phyloP scores from a whole-genome alignment of 1,140 invertebrate species.

The Acromyrmex heyeri region DNA sequence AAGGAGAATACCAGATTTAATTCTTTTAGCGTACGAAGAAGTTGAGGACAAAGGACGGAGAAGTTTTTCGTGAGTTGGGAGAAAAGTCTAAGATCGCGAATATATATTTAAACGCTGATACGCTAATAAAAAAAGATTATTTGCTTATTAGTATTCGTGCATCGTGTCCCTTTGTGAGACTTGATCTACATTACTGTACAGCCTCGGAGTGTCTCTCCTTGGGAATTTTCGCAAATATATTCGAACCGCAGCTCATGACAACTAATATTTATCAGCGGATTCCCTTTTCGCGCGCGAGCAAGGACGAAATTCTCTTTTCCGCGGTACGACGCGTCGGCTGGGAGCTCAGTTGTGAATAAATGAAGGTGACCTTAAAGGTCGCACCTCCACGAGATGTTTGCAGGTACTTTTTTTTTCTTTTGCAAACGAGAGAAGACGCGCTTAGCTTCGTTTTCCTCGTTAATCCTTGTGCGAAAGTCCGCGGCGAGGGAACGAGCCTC shows the following conservation, averaged over 20 bases:
- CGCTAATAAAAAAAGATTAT: background rate
- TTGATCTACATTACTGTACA: background rate
- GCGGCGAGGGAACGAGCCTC: constrained; percentile 10
- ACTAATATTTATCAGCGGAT: constrained; percentile 58
- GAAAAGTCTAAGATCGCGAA: constrained; percentile 34
- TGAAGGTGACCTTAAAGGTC: constrained; percentile 69
- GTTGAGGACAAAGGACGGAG: background rate
- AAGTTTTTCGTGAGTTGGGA: background rate
- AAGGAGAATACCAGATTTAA: constrained; percentile 17
- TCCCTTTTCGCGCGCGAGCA: constrained; percentile 36
- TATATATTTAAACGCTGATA: constrained; percentile 4
- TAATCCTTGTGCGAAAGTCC: constrained; percentile 61
- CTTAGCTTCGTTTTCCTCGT: constrained; percentile 62
- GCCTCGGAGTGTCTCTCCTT: background rate
- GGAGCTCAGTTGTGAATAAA: constrained; percentile 62
- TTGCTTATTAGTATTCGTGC: background rate
- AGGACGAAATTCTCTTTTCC: constrained; percentile 38
- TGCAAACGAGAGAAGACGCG: constrained; percentile 30
- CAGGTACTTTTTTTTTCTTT: constrained; percentile 71
- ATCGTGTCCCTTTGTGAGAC: background rate
- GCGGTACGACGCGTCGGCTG: background rate
- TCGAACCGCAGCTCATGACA: constrained; percentile 28
- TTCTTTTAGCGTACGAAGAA: background rate
- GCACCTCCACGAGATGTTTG: constrained; percentile 56
- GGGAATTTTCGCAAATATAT: constrained; percentile 35